Evolutionary conservation across 2,888 invertebrate genomes (phyloP).

Genomic region (Acleris cristana): DNA sequence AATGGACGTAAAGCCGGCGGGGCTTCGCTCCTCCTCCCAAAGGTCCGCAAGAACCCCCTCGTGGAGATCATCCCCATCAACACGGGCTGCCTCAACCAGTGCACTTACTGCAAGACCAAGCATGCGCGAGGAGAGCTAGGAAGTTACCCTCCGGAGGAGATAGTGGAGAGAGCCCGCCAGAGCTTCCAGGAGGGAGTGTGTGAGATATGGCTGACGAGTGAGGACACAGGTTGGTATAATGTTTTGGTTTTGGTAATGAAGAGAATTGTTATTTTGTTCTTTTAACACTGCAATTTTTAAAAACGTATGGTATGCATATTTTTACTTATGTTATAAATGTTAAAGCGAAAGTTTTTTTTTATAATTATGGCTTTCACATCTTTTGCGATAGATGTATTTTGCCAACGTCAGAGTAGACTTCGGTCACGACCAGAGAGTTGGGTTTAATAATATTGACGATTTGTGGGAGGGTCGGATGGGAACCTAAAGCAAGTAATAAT

Average conservation of each 20-base stretch:
- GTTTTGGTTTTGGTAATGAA: neutral
- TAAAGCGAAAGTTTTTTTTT: no score
- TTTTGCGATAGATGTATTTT: no score
- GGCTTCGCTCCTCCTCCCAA: slow-evolving; percentile 93
- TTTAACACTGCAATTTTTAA: neutral
- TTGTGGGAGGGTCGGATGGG: no score
- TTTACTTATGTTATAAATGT: no score
- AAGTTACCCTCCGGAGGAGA: slow-evolving; percentile 95
- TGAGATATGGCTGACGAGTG: slow-evolving; percentile 98
- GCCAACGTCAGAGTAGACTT: no score
- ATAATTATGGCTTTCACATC: no score
- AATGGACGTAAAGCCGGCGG: slow-evolving; percentile 93
- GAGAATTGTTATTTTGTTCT: neutral
- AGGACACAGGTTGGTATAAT: slow-evolving; percentile 91
- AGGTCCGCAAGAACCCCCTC: slow-evolving; percentile 97
- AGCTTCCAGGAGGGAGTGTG: slow-evolving; percentile 96
- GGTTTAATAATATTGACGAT: no score
- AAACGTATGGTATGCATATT: no score
- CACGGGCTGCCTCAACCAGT: slow-evolving; percentile 98
- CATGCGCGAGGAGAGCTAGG: slow-evolving; percentile 98
- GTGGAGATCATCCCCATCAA: slow-evolving; percentile 99
- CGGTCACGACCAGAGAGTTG: no score
- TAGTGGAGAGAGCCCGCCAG: slow-evolving; percentile 92
- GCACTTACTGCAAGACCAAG: slow-evolving; percentile 99
- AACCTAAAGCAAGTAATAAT: no score